These are phyloP conservation scores for Anarhynchus alexandrinus DNA, from an alignment of 2,113 vertebrate genomes.

Conservation along the genomic window DNA sequence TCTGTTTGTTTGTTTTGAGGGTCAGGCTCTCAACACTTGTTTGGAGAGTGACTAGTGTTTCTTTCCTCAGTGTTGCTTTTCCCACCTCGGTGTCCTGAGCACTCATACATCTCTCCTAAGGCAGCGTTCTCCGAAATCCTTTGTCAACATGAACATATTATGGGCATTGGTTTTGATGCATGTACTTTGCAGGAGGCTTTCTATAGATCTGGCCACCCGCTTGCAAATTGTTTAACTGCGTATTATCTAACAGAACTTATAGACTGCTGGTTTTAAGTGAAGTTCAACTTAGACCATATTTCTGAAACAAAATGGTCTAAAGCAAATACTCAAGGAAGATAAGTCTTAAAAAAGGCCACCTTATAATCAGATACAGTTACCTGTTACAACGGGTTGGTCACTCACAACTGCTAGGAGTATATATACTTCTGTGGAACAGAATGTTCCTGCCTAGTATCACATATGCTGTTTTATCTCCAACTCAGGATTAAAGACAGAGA, in stretches of 20 bases:
- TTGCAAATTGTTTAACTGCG: neutral
- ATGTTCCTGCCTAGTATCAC: neutral
- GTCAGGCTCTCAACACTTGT: neutral
- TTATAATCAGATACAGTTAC: neutral
- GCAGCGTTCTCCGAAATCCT: neutral
- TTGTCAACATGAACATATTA: neutral
- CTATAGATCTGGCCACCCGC: neutral
- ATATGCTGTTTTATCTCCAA: neutral
- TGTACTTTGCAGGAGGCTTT: neutral
- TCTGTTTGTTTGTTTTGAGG: neutral
- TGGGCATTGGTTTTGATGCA: neutral
- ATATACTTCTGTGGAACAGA: neutral
- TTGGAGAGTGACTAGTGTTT: neutral
- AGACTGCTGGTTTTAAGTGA: neutral
- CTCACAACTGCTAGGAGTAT: neutral
- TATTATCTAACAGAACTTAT: neutral
- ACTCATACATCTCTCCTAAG: neutral
- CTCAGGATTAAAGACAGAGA: neutral
- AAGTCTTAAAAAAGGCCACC: neutral
- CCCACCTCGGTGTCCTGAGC: neutral
- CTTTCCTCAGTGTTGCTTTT: neutral
- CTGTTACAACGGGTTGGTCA: neutral
- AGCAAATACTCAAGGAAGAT: neutral
- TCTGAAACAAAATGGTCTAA: neutral
- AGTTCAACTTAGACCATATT: neutral